A percentile compares a stretch with the other conserved stretches of the same genome.
Conservation (phyloP, 2,888 invertebrate genomes). For the Brachyptera risi region DNA sequence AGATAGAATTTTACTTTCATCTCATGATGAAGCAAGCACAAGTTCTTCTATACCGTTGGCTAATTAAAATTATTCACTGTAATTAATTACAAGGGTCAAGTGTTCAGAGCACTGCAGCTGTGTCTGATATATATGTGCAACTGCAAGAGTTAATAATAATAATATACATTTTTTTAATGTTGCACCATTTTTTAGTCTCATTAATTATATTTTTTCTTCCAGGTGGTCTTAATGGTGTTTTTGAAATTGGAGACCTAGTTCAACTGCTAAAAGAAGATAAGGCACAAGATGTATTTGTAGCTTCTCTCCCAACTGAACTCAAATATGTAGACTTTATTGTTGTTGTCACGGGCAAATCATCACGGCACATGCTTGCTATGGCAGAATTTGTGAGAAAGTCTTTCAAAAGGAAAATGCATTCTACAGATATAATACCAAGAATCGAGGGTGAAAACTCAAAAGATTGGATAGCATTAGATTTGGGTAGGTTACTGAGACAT, state of each 20-base stretch:
- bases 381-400: slow-evolving; percentile 71
- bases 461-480: slow-evolving; percentile 87
- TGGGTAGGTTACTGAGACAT: slow-evolving; percentile 66
- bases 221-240: slow-evolving; percentile 84
- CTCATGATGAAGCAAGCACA: too few relatives aligned
- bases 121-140: too few relatives aligned
- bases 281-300: slow-evolving; percentile 75
- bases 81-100: too few relatives aligned
- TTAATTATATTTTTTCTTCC: slow-evolving; percentile 20
- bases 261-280: slow-evolving; percentile 71
- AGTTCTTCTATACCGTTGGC: too few relatives aligned
- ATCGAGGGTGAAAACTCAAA: slow-evolving; percentile 72
- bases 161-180: too few relatives aligned
- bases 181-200: too few relatives aligned
- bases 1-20: too few relatives aligned
- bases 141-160: too few relatives aligned
- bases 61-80: too few relatives aligned
- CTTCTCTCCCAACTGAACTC: slow-evolving; percentile 64
- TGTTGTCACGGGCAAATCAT: slow-evolving; percentile 69
- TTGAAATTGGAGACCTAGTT: slow-evolving; percentile 82
- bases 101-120: too few relatives aligned
- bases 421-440: slow-evolving; percentile 62
- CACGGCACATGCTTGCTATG: slow-evolving; percentile 68
- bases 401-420: slow-evolving; percentile 65
- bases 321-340: slow-evolving; percentile 84